Evolutionary conservation across 2,888 invertebrate species (phyloP).

Genomic region (Leucania comma): DNA sequence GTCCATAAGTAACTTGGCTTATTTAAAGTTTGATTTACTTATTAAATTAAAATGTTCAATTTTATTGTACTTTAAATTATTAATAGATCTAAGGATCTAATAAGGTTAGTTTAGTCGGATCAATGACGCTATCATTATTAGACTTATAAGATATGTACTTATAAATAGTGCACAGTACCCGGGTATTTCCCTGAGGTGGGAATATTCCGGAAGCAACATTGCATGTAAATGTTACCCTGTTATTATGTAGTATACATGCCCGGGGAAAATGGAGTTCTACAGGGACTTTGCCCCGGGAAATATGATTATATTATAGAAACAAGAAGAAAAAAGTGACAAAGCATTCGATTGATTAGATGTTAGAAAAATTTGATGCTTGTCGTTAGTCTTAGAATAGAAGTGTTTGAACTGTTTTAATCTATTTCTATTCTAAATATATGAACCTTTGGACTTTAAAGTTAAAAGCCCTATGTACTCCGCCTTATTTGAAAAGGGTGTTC

Average conservation of each 20-base stretch:
- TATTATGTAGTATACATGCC: slow-evolving; percentile 37
- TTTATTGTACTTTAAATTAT: no score
- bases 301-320: not conserved
- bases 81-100: no score
- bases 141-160: not conserved
- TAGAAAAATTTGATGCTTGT: not conserved
- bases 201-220: slow-evolving; percentile 40
- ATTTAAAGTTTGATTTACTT: no score
- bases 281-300: not conserved
- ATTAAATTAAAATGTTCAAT: no score
- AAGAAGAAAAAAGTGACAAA: not conserved
- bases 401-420: not conserved
- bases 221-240: slow-evolving; percentile 47
- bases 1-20: not conserved
- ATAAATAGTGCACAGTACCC: slow-evolving; percentile 15
- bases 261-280: slow-evolving; percentile 15
- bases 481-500: not conserved
- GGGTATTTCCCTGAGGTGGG: slow-evolving; percentile 43
- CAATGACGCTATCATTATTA: not conserved
- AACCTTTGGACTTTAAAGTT: not conserved
- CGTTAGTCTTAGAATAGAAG: not conserved
- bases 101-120: not conserved
- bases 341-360: slow-evolving; percentile 5
- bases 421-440: not conserved
- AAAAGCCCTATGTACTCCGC: not conserved